phyloP scores from a whole-genome alignment of 2,888 invertebrate species.

The Pilophorus perplexus region DNA sequence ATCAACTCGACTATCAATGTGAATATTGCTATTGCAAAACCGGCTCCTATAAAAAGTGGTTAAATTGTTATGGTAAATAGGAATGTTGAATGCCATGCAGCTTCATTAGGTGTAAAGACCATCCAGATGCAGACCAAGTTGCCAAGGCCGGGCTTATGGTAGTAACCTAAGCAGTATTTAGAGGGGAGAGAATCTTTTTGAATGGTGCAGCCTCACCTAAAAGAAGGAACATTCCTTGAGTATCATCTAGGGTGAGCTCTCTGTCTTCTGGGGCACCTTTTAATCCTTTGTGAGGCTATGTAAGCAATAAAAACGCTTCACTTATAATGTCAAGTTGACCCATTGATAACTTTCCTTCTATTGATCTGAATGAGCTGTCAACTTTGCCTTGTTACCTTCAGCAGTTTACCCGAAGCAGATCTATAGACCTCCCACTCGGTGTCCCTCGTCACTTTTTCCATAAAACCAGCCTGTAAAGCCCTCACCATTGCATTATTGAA shows the following conservation, averaged over 20 bases:
- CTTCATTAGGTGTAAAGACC: too few relatives aligned
- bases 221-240: slow-evolving; percentile 77
- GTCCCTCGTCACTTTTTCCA: slow-evolving; percentile 66
- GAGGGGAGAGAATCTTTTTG: too few relatives aligned
- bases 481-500: slow-evolving; percentile 62
- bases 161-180: too few relatives aligned
- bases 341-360: too few relatives aligned
- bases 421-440: slow-evolving; percentile 71
- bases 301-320: neutral
- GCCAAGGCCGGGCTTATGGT: too few relatives aligned
- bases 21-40: slow-evolving; percentile 64
- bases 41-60: too few relatives aligned
- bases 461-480: slow-evolving; percentile 66
- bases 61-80: too few relatives aligned
- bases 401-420: slow-evolving; percentile 59
- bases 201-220: too few relatives aligned
- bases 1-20: slow-evolving; percentile 62
- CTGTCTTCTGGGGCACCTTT: slow-evolving; percentile 56
- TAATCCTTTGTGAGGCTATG: slow-evolving; percentile 22
- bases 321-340: neutral
- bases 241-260: slow-evolving; percentile 72
- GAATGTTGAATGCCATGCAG: too few relatives aligned
- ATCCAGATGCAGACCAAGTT: too few relatives aligned
- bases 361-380: too few relatives aligned
- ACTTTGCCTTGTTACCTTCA: too few relatives aligned